phyloP scores from a whole-genome alignment of 2,888 invertebrate genomes.

The Hololepta plana region DNA sequence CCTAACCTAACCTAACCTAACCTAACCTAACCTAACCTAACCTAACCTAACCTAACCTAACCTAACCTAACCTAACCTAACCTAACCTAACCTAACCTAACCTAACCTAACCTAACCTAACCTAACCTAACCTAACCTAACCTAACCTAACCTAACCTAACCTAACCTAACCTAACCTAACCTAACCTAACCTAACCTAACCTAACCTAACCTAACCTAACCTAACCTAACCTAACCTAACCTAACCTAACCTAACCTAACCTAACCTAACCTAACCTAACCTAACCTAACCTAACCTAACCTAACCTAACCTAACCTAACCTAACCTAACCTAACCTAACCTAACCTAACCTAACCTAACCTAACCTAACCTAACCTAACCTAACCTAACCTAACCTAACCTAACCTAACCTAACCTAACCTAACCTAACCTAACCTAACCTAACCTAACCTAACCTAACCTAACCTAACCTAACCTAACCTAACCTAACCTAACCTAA shows the following conservation, averaged over 20 bases:
- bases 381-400: conserved; percentile 13
- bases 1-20: conserved; percentile 13
- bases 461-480: conserved; percentile 7
- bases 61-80: conserved; percentile 9
- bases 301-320: conserved; percentile 8
- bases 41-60: conserved; percentile 10
- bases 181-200: conserved; percentile 8
- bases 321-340: conserved; percentile 8
- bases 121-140: conserved; percentile 6
- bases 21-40: conserved; percentile 12
- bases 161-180: conserved; percentile 8
- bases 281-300: conserved; percentile 6
- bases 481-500: conserved; percentile 7
- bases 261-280: conserved; percentile 7
- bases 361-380: conserved; percentile 11
- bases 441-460: conserved; percentile 9
- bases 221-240: conserved; percentile 9
- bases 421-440: conserved; percentile 11
- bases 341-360: conserved; percentile 8
- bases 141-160: conserved; percentile 6
- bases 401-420: conserved; percentile 12
- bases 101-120: conserved; percentile 5
- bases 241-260: conserved; percentile 8
- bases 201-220: conserved; percentile 8
- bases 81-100: conserved; percentile 6